Conservation (phyloP, 2,113 vertebrate species). For the Centropus bengalensis region DNA sequence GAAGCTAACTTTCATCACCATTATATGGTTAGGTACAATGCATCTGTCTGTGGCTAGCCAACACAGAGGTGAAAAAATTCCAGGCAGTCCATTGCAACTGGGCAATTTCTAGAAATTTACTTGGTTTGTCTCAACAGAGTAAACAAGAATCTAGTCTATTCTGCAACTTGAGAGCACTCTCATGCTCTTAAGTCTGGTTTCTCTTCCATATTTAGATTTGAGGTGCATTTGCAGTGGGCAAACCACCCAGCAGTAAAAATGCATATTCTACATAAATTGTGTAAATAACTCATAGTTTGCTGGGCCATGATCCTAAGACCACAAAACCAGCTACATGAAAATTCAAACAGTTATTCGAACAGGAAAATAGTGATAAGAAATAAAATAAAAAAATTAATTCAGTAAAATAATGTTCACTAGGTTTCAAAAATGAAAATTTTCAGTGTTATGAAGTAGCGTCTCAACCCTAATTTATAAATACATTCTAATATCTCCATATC, state of each 20-base stretch:
- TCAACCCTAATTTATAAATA: not conserved
- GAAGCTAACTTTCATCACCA: not conserved
- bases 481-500: not conserved
- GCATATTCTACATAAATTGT: not conserved
- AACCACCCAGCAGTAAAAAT: not conserved
- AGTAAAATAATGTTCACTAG: not conserved
- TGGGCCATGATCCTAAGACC: not conserved
- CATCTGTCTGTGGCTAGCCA: not conserved
- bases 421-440: not conserved
- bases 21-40: not conserved
- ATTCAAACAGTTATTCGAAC: not conserved
- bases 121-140: not conserved
- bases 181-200: not conserved
- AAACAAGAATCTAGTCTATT: not conserved
- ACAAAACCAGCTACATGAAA: not conserved
- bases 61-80: not conserved
- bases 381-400: not conserved
- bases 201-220: not conserved
- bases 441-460: not conserved
- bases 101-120: not conserved
- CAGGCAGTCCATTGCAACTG: not conserved
- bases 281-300: not conserved
- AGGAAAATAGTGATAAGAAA: not conserved
- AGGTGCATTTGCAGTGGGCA: not conserved
- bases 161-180: not conserved